phyloP scores from a whole-genome alignment of 1,140 invertebrate genomes.

The Dinoponera quadriceps region DNA sequence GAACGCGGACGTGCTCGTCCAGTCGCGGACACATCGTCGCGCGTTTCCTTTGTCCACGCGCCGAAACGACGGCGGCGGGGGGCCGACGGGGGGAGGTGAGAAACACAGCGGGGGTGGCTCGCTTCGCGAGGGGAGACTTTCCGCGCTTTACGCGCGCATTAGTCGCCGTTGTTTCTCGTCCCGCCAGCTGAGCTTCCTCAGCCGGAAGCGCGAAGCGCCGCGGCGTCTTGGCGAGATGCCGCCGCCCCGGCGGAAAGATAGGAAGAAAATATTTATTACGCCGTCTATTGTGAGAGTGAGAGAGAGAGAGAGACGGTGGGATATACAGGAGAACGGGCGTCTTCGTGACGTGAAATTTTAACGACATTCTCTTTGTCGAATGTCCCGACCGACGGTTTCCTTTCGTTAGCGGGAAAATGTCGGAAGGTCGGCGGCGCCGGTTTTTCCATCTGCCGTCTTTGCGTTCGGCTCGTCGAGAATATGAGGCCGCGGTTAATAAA shows the following conservation, averaged over 20 bases:
- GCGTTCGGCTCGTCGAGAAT: too few relatives aligned
- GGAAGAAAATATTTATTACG: constrained; percentile 6
- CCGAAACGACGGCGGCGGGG: too few relatives aligned
- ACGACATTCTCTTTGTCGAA: not conserved
- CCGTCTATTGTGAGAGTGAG: not conserved
- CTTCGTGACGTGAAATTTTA: not conserved
- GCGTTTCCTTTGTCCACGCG: too few relatives aligned
- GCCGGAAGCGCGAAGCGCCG: not conserved
- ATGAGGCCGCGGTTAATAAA: too few relatives aligned
- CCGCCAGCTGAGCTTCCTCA: constrained; percentile 22
- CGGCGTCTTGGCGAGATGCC: constrained; percentile 57
- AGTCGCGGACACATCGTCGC: too few relatives aligned
- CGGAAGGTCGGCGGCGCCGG: too few relatives aligned
- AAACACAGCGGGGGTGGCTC: constrained; percentile 18
- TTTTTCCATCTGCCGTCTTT: too few relatives aligned
- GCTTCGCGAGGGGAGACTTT: constrained; percentile 41
- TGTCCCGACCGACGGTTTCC: not conserved
- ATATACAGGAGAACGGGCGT: not conserved
- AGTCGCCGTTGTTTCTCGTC: constrained; percentile 39
- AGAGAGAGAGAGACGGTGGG: too few relatives aligned
- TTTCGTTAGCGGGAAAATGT: not conserved
- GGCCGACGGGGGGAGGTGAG: not conserved
- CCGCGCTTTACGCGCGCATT: constrained; percentile 50
- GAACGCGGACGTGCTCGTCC: not conserved
- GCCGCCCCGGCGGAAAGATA: not conserved